Conservation (phyloP, 1,140 invertebrate genomes). For the Drosophila parvula region DNA sequence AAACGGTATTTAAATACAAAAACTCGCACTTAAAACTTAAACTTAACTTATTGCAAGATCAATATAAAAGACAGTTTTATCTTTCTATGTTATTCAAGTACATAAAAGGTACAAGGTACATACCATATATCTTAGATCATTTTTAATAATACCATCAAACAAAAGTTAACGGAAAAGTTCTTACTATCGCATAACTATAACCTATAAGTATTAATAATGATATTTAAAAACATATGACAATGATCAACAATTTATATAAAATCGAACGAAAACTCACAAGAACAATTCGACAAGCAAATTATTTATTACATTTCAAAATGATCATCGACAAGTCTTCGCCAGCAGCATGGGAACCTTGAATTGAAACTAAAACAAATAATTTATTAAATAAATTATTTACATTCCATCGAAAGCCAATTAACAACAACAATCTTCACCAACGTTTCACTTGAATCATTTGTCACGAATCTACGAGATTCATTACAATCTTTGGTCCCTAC, state of each 20-base stretch:
- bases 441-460: background rate
- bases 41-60: slow-evolving; percentile 4
- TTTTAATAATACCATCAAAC: slow-evolving; percentile 4
- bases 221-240: background rate
- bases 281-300: background rate
- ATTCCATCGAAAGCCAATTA: background rate
- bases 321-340: background rate
- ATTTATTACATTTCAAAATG: background rate
- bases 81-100: background rate
- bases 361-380: background rate
- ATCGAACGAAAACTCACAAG: background rate
- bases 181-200: slow-evolving; percentile 8
- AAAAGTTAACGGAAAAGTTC: slow-evolving; percentile 12
- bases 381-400: background rate
- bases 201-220: background rate
- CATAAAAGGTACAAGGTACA: background rate
- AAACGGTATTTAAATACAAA: slow-evolving; percentile 6
- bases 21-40: slow-evolving; percentile 10
- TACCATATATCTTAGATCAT: slow-evolving; percentile 3
- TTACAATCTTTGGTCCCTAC: background rate
- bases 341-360: background rate
- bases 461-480: background rate
- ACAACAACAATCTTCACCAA: background rate
- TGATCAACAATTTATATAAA: background rate
- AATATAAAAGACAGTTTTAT: slow-evolving; percentile 3